These are phyloP conservation scores for Xyliphius kryptos DNA, from an alignment of 2,113 vertebrate species.

Conservation along the genomic window DNA sequence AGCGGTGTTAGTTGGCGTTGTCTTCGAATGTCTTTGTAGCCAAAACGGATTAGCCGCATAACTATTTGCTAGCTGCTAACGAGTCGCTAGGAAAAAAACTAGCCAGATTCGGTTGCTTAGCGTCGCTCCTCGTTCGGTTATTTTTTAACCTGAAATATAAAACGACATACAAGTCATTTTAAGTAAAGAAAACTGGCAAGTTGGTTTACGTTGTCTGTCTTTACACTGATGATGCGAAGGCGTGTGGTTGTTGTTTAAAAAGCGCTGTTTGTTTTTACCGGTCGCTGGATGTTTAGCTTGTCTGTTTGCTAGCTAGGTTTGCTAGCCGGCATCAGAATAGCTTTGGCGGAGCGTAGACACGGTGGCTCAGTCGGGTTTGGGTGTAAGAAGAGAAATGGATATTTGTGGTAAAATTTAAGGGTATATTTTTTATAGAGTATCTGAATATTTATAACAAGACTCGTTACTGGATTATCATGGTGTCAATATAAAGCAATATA, in stretches of 20 bases:
- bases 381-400: too few species aligned
- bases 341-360: slow-evolving; percentile 25
- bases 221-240: too few species aligned
- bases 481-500: too few species aligned
- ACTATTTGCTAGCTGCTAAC: too few species aligned
- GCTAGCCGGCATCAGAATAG: slow-evolving; percentile 23
- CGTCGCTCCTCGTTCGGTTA: background rate
- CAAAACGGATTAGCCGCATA: too few species aligned
- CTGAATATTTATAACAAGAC: too few species aligned
- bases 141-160: slow-evolving; percentile 2
- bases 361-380: slow-evolving; percentile 41
- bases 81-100: slow-evolving; percentile 31
- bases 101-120: slow-evolving; percentile 35
- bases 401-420: too few species aligned
- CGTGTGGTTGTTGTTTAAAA: too few species aligned
- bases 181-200: background rate
- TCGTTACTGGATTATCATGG: too few species aligned
- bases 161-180: background rate
- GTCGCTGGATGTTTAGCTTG: slow-evolving; percentile 13
- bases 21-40: too few species aligned
- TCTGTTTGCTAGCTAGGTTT: slow-evolving; percentile 20
- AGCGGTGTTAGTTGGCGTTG: too few species aligned
- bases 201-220: background rate
- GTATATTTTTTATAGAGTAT: too few species aligned
- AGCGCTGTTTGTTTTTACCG: slow-evolving; percentile 14